Base-by-base conservation (phyloP, 2,797 vertebrate species). In the Sebastiscus albofasciatus region DNA sequence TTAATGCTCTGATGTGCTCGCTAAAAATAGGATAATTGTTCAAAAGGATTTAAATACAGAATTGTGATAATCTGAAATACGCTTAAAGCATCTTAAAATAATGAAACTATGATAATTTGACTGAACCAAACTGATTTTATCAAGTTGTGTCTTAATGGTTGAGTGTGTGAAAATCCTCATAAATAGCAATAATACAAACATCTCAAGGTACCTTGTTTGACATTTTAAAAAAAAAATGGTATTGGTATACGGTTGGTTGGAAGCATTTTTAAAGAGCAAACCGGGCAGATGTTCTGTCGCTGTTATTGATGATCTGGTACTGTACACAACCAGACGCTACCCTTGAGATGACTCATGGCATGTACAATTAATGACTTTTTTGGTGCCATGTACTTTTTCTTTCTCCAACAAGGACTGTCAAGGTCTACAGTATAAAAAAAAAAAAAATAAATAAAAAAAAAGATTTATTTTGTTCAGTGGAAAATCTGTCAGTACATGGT, bases 231-330 rank as follows among this genome's bases (percentile, higher is more conserved):
- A 31, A 49, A 52, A 31, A 58, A 52, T 4, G 16, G 0, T 22
- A 6, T 69, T 14, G 29, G 6, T 24, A 2, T 39, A 39, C 4
- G 1, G 34, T 14, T 62, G 4, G 11, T 18, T 69, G 26, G 39
- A 60, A 12, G 46, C 46, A 49, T 27, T 67, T 66, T 56, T 78
- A 27, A 34, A 59, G 26, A 55, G 67, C 34, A 26, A 72, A 80
- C 55, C 33, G 11, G 64, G 61, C 60, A 61, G 31, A 61, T 4
- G 61, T 16, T 60, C 27, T 46, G 69, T 76, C 49, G 13, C 34
- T 73, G 33, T 72, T 67, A 87, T 18, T 80, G 79, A 87, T 84
- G 83, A 81, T 78, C n/a, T 62, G 24, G 59, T 58, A 16, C 67
- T 22, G 36, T 62, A 36, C 27, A 67, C 29, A 72, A 36, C 65